A percentile compares a stretch with the other conserved stretches of the same genome.
Conservation (phyloP, 1,140 invertebrate genomes). For the Grapholita molesta region DNA sequence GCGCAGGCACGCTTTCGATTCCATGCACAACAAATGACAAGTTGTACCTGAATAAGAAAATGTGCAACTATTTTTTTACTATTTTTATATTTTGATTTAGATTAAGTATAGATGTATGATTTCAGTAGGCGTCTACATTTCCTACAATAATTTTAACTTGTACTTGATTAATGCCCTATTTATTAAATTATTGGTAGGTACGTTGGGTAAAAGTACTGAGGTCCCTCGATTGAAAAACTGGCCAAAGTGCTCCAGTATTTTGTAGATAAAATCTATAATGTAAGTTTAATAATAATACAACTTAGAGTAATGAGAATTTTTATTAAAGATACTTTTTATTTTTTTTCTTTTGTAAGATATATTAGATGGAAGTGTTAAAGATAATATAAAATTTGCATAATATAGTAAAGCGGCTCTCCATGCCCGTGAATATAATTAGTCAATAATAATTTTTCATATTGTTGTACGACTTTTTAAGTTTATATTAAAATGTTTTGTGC, state of each 20-base stretch:
- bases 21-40: slow-evolving; percentile 65
- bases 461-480: slow-evolving; percentile 90
- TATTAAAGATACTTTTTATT: slow-evolving; percentile 76
- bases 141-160: slow-evolving; percentile 53
- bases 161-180: slow-evolving; percentile 70
- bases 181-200: slow-evolving; percentile 58
- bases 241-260: slow-evolving; percentile 70
- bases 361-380: slow-evolving; percentile 77
- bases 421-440: slow-evolving; percentile 84
- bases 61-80: slow-evolving; percentile 77
- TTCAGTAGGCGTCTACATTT: slow-evolving; percentile 36
- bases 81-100: slow-evolving; percentile 78
- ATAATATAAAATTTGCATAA: slow-evolving; percentile 78
- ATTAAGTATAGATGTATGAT: slow-evolving; percentile 75
- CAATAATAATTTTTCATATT: slow-evolving; percentile 88
- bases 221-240: slow-evolving; percentile 68
- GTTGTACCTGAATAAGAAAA: slow-evolving; percentile 57
- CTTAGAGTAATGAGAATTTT: slow-evolving; percentile 76
- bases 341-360: slow-evolving; percentile 78
- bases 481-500: slow-evolving; percentile 90
- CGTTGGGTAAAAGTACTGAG: slow-evolving; percentile 47
- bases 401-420: slow-evolving; percentile 83
- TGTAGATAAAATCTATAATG: slow-evolving; percentile 77
- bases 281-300: slow-evolving; percentile 75
- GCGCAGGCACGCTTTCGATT: slow-evolving; percentile 7